Percentiles rank a stretch among this genome's conserved stretches.
Evolutionary conservation across 1,140 invertebrate species (phyloP).

Genomic region (Grapholita molesta): DNA sequence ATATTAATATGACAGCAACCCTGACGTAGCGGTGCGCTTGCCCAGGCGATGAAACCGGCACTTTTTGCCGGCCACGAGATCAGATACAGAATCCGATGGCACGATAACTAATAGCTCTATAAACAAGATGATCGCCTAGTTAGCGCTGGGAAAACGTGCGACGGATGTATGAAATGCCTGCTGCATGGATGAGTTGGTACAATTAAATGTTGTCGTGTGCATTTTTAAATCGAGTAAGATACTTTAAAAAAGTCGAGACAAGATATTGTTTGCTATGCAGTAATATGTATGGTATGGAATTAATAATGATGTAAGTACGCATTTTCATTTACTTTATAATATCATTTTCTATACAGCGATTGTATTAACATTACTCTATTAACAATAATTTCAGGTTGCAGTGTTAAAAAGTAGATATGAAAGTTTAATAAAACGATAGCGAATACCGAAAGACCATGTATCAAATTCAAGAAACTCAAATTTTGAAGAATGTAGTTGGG

Average conservation of each 20-base stretch:
- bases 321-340: no score
- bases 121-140: slow-evolving; percentile 64
- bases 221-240: not conserved
- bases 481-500: not conserved
- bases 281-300: not conserved
- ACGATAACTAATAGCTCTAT: slow-evolving; percentile 65
- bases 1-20: not conserved
- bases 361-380: no score
- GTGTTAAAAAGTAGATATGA: no score
- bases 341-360: no score
- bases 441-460: not conserved
- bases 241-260: not conserved
- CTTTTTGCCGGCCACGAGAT: slow-evolving; percentile 47
- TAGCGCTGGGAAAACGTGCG: slow-evolving; percentile 42
- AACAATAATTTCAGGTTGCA: no score
- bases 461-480: not conserved
- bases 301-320: not conserved
- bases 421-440: no score
- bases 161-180: slow-evolving; percentile 14
- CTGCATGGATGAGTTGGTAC: slow-evolving; percentile 6
- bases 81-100: slow-evolving; percentile 55
- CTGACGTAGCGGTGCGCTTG: not conserved
- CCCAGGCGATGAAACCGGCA: slow-evolving; percentile 52
- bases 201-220: not conserved
- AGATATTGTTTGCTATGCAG: not conserved